Evolutionary conservation across 2,888 invertebrate genomes (phyloP), one percentile per base, ranked within the genome.

Genomic region (Agrotis exclamationis): DNA sequence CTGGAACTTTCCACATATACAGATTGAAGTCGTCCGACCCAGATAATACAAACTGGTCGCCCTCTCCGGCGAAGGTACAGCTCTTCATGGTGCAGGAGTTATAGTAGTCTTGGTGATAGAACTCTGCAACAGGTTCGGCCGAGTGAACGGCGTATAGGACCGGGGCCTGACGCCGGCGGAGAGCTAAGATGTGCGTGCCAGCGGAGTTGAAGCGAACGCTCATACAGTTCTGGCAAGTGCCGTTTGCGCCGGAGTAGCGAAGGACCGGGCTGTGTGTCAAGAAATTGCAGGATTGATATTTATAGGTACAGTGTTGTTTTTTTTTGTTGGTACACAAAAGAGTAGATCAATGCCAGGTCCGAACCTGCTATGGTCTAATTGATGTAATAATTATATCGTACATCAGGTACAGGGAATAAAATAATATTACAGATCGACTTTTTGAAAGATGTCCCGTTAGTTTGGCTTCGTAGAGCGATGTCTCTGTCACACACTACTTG

Each of bases 31-130:
- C 99, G 93, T 99, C 99, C 0, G 99, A 99, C 0, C 99, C 99
- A 2, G 99, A 99, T 47, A 99, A 92, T 63, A 99, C 97, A 89
- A 97, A 99, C 96, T 99, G 97, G 88, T 99, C 99, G 47, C 97
- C 97, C 54, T 98, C 98, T 0, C 99, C 99, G 20, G 99, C 99
- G 93, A 99, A 99, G 79, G 98, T 98, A 89, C 99, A 99, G 79
- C 99, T 99, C 95, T 99, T 99, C 99, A 99, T 99, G 0, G 99
- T 99, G 90, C 99, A 99, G 0, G 98, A 98, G 93, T 99, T 99
- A 89, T 98, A 99, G 92, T 99, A 99, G 77, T 98, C 98, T 60
- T 97, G 97, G 91, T 99, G 98, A 91, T 99, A 98, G 94, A 99
- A 99, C 92, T 99, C 98, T 45, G 98, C 98, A 39, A 98, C 93